phyloP scores from a whole-genome alignment of 2,113 vertebrate genomes.

The Brevimyrus niger region DNA sequence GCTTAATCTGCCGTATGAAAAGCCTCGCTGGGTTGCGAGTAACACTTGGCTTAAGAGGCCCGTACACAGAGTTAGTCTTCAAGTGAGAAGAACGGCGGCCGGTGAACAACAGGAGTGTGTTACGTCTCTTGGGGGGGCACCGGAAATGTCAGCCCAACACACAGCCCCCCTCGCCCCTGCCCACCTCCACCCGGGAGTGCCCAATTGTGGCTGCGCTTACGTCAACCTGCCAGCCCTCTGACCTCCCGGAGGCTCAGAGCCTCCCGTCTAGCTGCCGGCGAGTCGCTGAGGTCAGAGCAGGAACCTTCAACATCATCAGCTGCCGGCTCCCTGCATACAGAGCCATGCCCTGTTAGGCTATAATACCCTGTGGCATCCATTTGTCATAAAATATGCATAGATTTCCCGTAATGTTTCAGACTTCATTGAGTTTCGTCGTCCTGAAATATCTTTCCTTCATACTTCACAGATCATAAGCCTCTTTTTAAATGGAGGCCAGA shows the following conservation, averaged over 20 bases:
- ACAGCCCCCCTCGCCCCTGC: too few relatives aligned
- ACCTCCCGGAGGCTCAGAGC: background rate
- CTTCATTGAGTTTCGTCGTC: background rate
- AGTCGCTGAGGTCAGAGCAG: background rate
- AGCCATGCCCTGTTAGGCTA: background rate
- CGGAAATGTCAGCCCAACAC: constrained; percentile 28
- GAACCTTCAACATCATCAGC: background rate
- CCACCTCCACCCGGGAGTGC: background rate
- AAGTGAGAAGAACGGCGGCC: constrained; percentile 15
- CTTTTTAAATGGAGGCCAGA: background rate
- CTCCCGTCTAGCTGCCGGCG: background rate
- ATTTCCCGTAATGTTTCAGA: background rate
- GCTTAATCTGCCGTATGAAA: constrained; percentile 43
- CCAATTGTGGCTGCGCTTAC: background rate
- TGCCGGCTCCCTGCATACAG: background rate
- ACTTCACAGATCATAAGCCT: background rate
- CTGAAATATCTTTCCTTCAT: background rate
- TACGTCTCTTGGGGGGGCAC: background rate
- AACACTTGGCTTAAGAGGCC: constrained; percentile 39
- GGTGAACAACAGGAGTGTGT: background rate
- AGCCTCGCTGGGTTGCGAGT: constrained; percentile 48
- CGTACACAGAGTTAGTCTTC: constrained; percentile 39
- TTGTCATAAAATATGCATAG: background rate
- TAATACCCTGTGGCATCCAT: background rate
- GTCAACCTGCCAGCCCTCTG: background rate